A percentile compares a stretch with the other conserved stretches of the same genome.
phyloP scores from a whole-genome alignment of 2,797 vertebrate genomes.

The Simalia tracyae region DNA sequence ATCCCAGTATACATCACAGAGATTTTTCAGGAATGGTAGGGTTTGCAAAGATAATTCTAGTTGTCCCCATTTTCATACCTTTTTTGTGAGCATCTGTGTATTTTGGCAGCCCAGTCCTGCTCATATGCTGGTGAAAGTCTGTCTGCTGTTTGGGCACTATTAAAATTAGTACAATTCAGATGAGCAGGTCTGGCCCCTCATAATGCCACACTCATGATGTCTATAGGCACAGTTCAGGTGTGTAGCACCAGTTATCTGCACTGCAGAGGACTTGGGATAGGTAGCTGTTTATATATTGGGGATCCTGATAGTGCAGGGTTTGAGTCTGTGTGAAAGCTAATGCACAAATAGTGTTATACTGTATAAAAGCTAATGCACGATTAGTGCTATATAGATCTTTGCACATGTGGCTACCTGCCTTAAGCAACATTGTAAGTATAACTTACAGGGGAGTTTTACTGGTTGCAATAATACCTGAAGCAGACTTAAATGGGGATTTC shows the following conservation, averaged over 20 bases:
- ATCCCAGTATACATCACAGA: background rate
- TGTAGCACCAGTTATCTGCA: background rate
- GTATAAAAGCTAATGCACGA: background rate
- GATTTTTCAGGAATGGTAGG: background rate
- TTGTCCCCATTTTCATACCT: background rate
- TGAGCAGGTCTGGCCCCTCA: background rate
- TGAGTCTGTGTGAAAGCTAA: background rate
- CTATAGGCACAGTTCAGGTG: background rate
- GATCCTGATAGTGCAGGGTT: background rate
- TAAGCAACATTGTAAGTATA: background rate
- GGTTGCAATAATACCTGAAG: background rate
- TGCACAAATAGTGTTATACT: background rate
- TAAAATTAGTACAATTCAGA: background rate
- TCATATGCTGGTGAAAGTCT: background rate
- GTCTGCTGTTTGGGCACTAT: background rate
- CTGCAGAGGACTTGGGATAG: background rate
- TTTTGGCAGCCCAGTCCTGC: background rate
- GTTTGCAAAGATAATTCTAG: background rate
- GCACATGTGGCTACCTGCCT: background rate
- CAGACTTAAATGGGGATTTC: background rate
- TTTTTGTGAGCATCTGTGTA: background rate
- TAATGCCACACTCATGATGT: background rate
- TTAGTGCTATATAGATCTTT: background rate
- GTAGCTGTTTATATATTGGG: background rate
- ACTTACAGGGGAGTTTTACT: background rate